Evolutionary conservation across 1,140 invertebrate genomes (phyloP), one percentile per base, ranked within the genome.

Genomic region (Coptotermes formosanus): DNA sequence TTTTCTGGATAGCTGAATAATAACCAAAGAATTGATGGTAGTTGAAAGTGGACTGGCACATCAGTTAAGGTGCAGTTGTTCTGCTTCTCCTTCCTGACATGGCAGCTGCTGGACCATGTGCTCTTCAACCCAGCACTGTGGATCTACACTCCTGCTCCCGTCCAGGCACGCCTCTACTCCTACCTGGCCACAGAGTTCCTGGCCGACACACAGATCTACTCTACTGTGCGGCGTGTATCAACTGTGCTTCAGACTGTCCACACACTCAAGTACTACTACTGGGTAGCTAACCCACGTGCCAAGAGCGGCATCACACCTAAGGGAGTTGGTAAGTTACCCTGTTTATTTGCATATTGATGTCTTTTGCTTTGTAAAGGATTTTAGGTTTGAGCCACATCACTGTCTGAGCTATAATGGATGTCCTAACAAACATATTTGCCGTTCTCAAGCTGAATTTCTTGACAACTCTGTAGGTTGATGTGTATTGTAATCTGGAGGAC

Each of bases 221-320:
- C 96, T 88, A 99, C 98, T 91, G 98, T 99, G 32, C 93, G 99
- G 69, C 93, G 98, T 85, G 98, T 99, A 82, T 98, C 97, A 88
- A 99, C 98, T 1, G 98, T 99, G 0, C 93, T 99, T 16, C 98
- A 99, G 92, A 99, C 98, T 0, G 97, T 99, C 87, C 98, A 99
- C 90, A 98, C 99, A 0, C 93, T 99, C 52, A 99, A 99, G 92
- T 99, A 98, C 90, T 99, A 99, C 91, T 99, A 99, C 91, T 99
- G 98, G 98, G 97, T 99, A 25, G 96, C 97, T 7, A 99, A 98
- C 94, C 98, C 98, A 2, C 93, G 96, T 88, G 94, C 97, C 64
- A 98, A 98, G 90, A 99, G 97, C 91, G 98, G 97, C 55, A 98
- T 99, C 88, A 95, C 95, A 64, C 97, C 98, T 9, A 99, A 99